phyloP scores from a whole-genome alignment of 2,797 vertebrate genomes.

The Macrochelys suwanniensis region DNA sequence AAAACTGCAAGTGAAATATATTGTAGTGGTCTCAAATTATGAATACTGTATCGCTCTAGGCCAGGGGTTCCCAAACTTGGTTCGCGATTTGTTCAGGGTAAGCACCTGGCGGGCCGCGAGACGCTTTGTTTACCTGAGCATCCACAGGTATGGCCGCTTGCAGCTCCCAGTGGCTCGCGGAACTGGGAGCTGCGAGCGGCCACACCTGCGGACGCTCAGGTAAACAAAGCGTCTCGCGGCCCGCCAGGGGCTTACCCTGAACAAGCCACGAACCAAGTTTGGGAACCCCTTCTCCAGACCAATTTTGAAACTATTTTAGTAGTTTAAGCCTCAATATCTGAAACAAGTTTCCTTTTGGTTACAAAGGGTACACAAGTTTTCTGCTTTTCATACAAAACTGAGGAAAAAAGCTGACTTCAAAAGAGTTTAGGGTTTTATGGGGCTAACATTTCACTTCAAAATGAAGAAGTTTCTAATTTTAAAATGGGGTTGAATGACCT shows the following conservation, averaged over 20 bases:
- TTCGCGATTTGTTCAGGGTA: no score
- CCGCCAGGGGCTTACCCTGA: no score
- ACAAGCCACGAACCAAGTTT: no score
- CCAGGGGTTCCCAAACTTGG: not conserved
- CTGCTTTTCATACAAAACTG: not conserved
- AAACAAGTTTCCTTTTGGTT: not conserved
- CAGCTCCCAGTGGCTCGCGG: no score
- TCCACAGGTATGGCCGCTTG: no score
- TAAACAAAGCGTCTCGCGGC: no score
- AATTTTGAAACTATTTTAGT: not conserved
- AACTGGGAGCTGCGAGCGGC: no score
- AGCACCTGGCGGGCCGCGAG: no score
- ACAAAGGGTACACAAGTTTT: not conserved
- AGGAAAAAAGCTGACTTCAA: not conserved
- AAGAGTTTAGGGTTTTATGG: not conserved
- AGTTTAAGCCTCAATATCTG: not conserved
- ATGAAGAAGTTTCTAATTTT: not conserved
- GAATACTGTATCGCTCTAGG: slow-evolving; percentile 18
- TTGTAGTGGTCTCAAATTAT: not conserved
- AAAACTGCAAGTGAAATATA: slow-evolving; percentile 26
- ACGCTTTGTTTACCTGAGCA: no score
- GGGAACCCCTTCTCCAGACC: not conserved
- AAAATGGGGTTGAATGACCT: not conserved
- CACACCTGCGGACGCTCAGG: no score
- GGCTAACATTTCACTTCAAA: not conserved